These are phyloP conservation scores for Lutraria lutraria DNA, from an alignment of 2,888 invertebrate species.

Conservation along the genomic window DNA sequence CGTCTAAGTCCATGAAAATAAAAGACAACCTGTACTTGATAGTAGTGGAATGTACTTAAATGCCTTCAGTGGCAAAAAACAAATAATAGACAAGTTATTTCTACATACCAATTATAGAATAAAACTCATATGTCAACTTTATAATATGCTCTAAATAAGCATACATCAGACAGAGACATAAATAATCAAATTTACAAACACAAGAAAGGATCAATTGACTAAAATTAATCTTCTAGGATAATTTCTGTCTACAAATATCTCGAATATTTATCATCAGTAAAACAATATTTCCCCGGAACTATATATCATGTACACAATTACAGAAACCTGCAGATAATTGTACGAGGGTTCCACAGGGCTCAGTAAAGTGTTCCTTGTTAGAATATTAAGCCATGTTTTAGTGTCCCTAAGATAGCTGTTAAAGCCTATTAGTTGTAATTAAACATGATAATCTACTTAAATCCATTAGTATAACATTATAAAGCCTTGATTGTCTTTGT, in stretches of 20 bases:
- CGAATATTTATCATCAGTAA: too few species aligned
- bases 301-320: neutral
- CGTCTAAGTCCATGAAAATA: too few species aligned
- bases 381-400: neutral
- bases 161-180: too few species aligned
- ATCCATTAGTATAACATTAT: conserved; percentile 9
- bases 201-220: too few species aligned
- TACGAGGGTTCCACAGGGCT: neutral
- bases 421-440: neutral
- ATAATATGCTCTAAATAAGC: too few species aligned
- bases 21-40: too few species aligned
- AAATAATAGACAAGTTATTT: too few species aligned
- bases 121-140: too few species aligned
- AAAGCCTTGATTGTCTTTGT: neutral
- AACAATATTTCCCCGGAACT: neutral
- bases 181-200: too few species aligned
- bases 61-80: too few species aligned
- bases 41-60: too few species aligned
- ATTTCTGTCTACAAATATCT: neutral
- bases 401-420: neutral
- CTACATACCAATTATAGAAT: too few species aligned
- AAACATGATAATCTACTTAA: conserved; percentile 13
- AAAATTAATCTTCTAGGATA: neutral
- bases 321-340: conserved; percentile 3
- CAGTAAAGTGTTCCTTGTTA: neutral